Base-by-base conservation (phyloP, 2,888 invertebrate species). In the Noctua janthe region DNA sequence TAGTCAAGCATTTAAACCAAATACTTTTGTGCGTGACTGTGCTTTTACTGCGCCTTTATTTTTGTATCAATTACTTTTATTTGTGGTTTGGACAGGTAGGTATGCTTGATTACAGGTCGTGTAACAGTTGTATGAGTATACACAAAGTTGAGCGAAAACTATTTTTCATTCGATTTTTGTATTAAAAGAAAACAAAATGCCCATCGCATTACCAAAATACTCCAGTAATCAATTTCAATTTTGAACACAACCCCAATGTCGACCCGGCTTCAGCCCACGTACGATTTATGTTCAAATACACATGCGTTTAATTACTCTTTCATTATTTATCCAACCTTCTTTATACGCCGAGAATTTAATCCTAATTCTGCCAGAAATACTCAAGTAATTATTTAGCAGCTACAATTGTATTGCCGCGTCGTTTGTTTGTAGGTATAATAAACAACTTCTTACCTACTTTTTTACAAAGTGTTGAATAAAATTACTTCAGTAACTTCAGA, bases 1-100 rank as follows among this genome's bases (percentile, higher is more conserved):
- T 72, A 72, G 69, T 66, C 59, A 71, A 71, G 59, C 66, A 87
- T 70, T 87, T 77, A 85, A 43, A 62, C 43, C 35, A 77, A 84
- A 81, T 81, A 85, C 54, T 75, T 87, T 59, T 62, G 81, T 77
- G 82, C 88, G 85, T 77, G 85, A 75, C 85, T 77, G 70, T 66
- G 54, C 69, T 75, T 72, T 66, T 29, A 56, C 66, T 49, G 67
- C 43, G 62, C 59, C 64, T 85, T 77, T 84, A 11, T 69, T 62
- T 74, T 74, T 64, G 47, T 64, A 66, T 54, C 59, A 72, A 80
- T 74, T 70, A 76, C 47, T 66, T 75, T 80, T 66, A 49, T 71
- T 79, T 67, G 35, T 17, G 7, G 13, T 66, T 75, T 35, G 23
- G 23, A 47, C 39, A 39, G 20, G 43, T 20, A 51, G 17, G 29